Evolutionary conservation across 2,888 invertebrate genomes (phyloP).

Genomic region (Zhuqinia jingwanae): DNA sequence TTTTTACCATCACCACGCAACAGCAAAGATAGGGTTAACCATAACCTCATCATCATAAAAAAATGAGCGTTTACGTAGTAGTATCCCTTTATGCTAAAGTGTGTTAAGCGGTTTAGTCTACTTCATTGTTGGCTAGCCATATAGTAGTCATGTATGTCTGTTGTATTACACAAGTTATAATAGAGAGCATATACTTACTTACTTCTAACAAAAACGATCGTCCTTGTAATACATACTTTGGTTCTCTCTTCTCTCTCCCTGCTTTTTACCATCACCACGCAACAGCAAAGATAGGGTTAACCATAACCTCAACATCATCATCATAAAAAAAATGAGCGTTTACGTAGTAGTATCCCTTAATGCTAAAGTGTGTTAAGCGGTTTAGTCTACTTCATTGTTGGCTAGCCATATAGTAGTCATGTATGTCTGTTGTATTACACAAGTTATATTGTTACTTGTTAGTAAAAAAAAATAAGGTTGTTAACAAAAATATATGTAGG

Average conservation of each 20-base stretch:
- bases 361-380: background rate
- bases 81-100: background rate
- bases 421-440: no score
- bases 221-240: background rate
- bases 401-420: no score
- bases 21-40: background rate
- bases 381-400: background rate
- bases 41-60: background rate
- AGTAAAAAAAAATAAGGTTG: no score
- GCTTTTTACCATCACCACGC: no score
- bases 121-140: background rate
- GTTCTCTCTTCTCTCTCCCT: no score
- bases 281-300: conserved; percentile 6
- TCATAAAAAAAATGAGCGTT: conserved; percentile 4
- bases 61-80: background rate
- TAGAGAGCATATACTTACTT: background rate
- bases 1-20: background rate
- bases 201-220: background rate
- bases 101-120: background rate
- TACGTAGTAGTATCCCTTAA: background rate
- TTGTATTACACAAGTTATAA: background rate
- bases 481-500: no score
- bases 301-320: background rate
- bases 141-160: background rate
- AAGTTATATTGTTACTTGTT: no score